Evolutionary conservation across 2,113 vertebrate species (phyloP).

Genomic region (Melanotaenia duboulayi): DNA sequence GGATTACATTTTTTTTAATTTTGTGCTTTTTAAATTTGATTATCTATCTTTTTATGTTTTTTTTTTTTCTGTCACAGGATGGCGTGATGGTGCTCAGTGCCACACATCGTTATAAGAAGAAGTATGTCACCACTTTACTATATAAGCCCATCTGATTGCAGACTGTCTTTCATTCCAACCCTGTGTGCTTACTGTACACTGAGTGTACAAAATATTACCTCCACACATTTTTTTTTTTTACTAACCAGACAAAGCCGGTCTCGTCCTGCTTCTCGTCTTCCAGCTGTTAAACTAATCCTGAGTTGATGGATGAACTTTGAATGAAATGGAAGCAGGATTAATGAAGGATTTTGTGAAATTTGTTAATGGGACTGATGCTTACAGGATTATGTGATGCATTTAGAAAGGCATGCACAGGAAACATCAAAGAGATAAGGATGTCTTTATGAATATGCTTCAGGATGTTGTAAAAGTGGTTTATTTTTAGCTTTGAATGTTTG

Average conservation of each 20-base stretch:
- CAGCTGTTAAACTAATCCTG: neutral
- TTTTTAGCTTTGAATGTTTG: too few species aligned
- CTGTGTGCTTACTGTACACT: constrained; percentile 26
- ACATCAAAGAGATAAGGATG: too few species aligned
- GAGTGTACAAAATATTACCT: constrained; percentile 55
- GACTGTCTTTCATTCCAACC: neutral
- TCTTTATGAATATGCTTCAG: neutral
- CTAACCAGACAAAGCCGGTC: neutral
- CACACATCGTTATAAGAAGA: constrained; percentile 98
- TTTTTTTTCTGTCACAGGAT: constrained; percentile 80
- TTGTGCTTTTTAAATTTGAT: too few species aligned
- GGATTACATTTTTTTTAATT: neutral
- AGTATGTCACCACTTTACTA: constrained; percentile 94
- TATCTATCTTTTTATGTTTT: neutral
- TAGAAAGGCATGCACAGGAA: neutral
- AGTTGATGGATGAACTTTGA: neutral
- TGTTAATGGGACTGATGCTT: neutral
- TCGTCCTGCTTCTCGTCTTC: neutral
- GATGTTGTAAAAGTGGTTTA: neutral
- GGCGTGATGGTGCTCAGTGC: constrained; percentile 98
- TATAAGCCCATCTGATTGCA: constrained; percentile 84
- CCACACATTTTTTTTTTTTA: neutral
- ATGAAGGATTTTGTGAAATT: neutral
- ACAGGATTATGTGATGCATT: neutral
- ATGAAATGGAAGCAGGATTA: neutral